phyloP scores from a whole-genome alignment of 2,797 vertebrate species.

The Esox lucius region DNA sequence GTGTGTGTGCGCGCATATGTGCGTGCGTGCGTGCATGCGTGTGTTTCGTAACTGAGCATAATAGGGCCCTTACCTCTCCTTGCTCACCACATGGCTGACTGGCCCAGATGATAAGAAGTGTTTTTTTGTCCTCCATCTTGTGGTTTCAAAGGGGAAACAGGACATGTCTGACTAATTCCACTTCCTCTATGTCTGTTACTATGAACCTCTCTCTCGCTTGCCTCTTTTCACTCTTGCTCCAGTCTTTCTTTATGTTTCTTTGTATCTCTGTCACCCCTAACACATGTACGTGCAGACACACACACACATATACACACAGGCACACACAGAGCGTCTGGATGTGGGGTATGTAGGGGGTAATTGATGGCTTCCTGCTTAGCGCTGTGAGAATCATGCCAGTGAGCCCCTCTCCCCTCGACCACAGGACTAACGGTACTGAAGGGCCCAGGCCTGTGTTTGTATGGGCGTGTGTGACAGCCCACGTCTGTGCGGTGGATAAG shows the following conservation, averaged over 20 bases:
- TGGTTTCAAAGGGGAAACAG: slow-evolving; percentile 43
- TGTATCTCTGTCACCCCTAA: not conserved
- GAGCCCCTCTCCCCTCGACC: slow-evolving; percentile 15
- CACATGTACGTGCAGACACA: slow-evolving; percentile 6
- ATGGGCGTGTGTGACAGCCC: slow-evolving; percentile 39
- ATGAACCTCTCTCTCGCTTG: slow-evolving; percentile 6
- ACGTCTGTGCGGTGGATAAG: not conserved
- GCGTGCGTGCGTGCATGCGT: slow-evolving; percentile 3
- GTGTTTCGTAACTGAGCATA: slow-evolving; percentile 9
- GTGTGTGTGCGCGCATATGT: slow-evolving; percentile 17
- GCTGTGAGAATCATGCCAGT: slow-evolving; percentile 15
- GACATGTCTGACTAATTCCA: slow-evolving; percentile 9
- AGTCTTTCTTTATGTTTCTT: not conserved
- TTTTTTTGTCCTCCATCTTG: slow-evolving; percentile 37
- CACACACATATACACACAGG: slow-evolving; percentile 2
- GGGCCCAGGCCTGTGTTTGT: slow-evolving; percentile 12
- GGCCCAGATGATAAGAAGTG: slow-evolving; percentile 9
- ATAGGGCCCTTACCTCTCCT: not conserved
- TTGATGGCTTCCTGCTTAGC: slow-evolving; percentile 46
- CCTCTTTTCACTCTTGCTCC: slow-evolving; percentile 9
- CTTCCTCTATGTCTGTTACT: not conserved
- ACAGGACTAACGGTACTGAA: slow-evolving; percentile 29
- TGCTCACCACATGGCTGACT: not conserved
- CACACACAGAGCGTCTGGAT: not conserved
- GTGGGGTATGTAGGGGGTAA: slow-evolving; percentile 25